Base-by-base conservation (phyloP, 2,797 vertebrate genomes). In the Lithobates pipiens region DNA sequence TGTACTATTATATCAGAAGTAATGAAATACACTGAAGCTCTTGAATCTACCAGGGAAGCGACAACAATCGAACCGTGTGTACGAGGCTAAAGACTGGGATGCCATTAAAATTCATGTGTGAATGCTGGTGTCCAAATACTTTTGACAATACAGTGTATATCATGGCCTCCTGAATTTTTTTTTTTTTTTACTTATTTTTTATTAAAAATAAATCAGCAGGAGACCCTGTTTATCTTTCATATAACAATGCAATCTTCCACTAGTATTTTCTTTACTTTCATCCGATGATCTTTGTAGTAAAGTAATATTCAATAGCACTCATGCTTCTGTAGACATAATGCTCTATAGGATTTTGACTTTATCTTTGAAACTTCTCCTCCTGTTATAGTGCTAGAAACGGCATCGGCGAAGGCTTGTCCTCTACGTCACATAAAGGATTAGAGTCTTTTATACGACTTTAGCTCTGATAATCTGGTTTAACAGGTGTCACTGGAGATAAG, bases 391-490 rank as follows among this genome's bases (percentile, higher is more conserved):
- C 23, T 69, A 50, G 2, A 1, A 70, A 8, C 29, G 32, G 32
- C 72, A 32, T 27, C 46, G 68, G n/a, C 65, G 68, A 70, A 61
- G 79, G 39, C 79, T 81, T 46, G 21, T 13, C 44, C 34, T n/a
- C 57, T 25, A 77, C 46, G 36, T 81, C 78, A 80, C 78, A 86
- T 18, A 71, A 8, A 21, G 78, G 72, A 86, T 86, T 81, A 85
- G 77, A 29, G 61, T 79, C 71, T 57, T 54, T 75, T 61, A 61
- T 77, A 27, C 65, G 36, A 54, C 84, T 76, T 86, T 81, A 86
- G 78, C 42, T 61, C 84, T 76, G 84, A 68, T 82, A 81, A 86
- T 86, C 78, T 86, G 73, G 65, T 82, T 82, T 82, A 86, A 77
- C 84, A 86, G 78, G 84, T 86, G 84, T 86, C 72, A 76, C 73